These are phyloP conservation scores for Hippocampus barbouri DNA, from an alignment of 2,113 vertebrate species.

Conservation along the genomic window DNA sequence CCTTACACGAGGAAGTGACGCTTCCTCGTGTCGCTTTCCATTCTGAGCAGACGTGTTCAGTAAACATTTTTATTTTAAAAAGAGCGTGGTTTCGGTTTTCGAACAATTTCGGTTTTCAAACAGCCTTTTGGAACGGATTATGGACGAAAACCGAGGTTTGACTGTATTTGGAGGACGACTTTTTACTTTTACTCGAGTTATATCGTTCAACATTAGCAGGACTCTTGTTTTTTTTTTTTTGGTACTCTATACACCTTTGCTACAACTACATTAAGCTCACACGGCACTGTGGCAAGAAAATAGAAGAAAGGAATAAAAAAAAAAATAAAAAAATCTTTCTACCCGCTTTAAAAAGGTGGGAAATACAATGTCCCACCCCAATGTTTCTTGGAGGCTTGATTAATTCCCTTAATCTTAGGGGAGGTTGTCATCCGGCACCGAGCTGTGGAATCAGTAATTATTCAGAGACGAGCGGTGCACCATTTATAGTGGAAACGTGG, in stretches of 20 bases:
- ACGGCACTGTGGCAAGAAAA: background rate
- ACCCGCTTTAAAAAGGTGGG: background rate
- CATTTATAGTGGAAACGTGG: constrained; percentile 21
- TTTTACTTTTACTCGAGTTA: too few species aligned
- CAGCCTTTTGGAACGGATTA: too few species aligned
- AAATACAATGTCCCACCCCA: background rate
- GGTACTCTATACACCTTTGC: background rate
- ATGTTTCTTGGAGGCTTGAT: constrained; percentile 15
- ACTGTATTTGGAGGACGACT: too few species aligned
- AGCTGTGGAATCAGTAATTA: constrained; percentile 35
- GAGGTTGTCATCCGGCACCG: constrained; percentile 28
- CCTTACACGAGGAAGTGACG: too few species aligned
- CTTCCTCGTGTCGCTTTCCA: too few species aligned
- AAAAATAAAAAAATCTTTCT: background rate
- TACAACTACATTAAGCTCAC: background rate
- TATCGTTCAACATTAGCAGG: too few species aligned
- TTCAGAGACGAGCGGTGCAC: constrained; percentile 21
- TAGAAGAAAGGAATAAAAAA: background rate
- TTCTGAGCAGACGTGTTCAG: too few species aligned
- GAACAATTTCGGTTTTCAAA: too few species aligned
- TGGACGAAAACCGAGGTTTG: too few species aligned
- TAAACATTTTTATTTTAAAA: too few species aligned
- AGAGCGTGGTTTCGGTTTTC: too few species aligned
- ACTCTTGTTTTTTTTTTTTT: background rate
- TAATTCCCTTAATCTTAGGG: constrained; percentile 18